Evolutionary conservation across 2,113 vertebrate species (phyloP).

Genomic region (Scophthalmus maximus): DNA sequence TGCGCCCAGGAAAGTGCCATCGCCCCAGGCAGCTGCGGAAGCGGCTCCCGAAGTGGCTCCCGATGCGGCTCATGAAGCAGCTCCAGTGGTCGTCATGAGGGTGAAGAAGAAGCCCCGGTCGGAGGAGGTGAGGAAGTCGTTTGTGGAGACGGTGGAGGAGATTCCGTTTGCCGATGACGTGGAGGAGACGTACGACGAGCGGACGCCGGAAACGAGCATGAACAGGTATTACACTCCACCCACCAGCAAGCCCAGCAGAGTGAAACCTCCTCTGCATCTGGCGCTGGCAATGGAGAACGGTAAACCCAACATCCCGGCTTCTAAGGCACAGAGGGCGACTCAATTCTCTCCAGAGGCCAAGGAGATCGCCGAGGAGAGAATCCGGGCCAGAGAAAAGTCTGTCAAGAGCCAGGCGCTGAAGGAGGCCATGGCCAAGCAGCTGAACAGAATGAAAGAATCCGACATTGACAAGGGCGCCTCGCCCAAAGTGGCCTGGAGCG

Average conservation of each 20-base stretch:
- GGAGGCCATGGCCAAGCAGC: slow-evolving; percentile 94
- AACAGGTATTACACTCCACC: slow-evolving; percentile 90
- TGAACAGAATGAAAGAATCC: slow-evolving; percentile 91
- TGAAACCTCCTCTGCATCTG: slow-evolving; percentile 76
- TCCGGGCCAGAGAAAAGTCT: slow-evolving; percentile 93
- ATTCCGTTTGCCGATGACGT: slow-evolving; percentile 97
- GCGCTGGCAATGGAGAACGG: slow-evolving; percentile 87
- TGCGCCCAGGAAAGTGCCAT: slow-evolving; percentile 56
- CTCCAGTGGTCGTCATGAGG: slow-evolving; percentile 72
- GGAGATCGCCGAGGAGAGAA: slow-evolving; percentile 93
- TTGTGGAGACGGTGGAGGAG: slow-evolving; percentile 95
- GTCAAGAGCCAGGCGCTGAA: slow-evolving; percentile 93
- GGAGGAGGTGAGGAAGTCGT: slow-evolving; percentile 88
- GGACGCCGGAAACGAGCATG: slow-evolving; percentile 85
- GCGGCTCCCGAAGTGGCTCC: no score
- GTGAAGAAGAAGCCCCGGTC: slow-evolving; percentile 79
- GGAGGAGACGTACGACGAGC: slow-evolving; percentile 92
- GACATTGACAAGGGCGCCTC: slow-evolving; percentile 74
- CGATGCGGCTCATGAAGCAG: no score
- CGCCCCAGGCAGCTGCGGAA: slow-evolving; percentile 31
- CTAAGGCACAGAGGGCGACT: slow-evolving; percentile 76
- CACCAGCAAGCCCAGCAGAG: slow-evolving; percentile 81
- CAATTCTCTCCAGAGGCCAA: slow-evolving; percentile 92
- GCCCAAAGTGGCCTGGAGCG: slow-evolving; percentile 76
- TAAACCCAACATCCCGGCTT: slow-evolving; percentile 77